phyloP scores from a whole-genome alignment of 1,140 invertebrate genomes.

The Bombus fervidus region DNA sequence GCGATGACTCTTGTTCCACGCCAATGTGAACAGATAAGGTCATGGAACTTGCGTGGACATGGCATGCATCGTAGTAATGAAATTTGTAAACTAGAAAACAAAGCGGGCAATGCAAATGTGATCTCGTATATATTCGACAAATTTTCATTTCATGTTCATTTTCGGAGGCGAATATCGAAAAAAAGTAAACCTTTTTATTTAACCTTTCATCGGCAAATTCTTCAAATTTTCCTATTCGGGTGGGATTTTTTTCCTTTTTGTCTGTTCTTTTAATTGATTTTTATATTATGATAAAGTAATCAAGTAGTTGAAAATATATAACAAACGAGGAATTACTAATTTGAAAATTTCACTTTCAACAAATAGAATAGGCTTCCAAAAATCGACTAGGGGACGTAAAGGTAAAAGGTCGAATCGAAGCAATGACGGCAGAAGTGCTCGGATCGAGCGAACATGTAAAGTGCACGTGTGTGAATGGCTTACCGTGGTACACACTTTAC shows the following conservation, averaged over 20 bases:
- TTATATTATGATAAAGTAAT: neutral
- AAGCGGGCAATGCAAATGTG: neutral
- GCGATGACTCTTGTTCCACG: neutral
- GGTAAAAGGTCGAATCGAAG: neutral
- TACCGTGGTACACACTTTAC: neutral
- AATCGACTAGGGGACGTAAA: neutral
- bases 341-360: neutral
- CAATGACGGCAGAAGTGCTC: neutral
- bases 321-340: neutral
- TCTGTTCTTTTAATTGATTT: too few species aligned
- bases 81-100: neutral
- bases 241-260: too few species aligned
- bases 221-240: neutral
- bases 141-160: neutral
- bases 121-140: neutral
- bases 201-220: too few species aligned
- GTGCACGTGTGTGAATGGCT: neutral
- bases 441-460: too few species aligned
- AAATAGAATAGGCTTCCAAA: neutral
- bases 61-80: neutral
- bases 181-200: neutral
- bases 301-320: too few species aligned
- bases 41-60: constrained; percentile 11
- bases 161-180: neutral
- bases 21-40: constrained; percentile 13